Conservation (phyloP, 2,888 invertebrate species). For the Endomychus coccineus region DNA sequence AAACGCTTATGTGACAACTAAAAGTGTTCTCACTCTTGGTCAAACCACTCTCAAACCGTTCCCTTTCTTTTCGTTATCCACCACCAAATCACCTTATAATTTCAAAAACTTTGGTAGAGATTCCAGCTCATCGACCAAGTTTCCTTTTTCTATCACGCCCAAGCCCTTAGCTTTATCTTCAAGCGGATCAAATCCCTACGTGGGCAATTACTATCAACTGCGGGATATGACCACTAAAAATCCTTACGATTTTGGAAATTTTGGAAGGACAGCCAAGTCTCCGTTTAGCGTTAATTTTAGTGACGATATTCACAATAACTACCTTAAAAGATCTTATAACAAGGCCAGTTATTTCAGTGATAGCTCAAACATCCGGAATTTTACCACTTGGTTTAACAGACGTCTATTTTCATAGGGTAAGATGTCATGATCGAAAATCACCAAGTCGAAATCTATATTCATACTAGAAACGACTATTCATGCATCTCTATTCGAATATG, state of each 20-base stretch:
- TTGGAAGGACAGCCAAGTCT: constrained; percentile 33
- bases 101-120: constrained; percentile 31
- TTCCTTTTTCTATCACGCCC: constrained; percentile 1
- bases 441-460: too few relatives aligned
- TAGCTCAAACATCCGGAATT: constrained; percentile 35
- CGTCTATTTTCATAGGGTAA: too few relatives aligned
- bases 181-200: constrained; percentile 52
- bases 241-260: constrained; percentile 46
- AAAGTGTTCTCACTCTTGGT: constrained; percentile 3
- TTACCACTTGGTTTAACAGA: too few relatives aligned
- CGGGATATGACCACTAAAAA: constrained; percentile 50
- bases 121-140: constrained; percentile 9
- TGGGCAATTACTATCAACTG: constrained; percentile 42
- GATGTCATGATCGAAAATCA: too few relatives aligned
- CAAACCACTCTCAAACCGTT: constrained; percentile 23
- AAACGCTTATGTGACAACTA: constrained; percentile 8
- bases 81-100: constrained; percentile 37
- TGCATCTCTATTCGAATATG: too few relatives aligned
- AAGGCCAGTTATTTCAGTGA: constrained; percentile 44
- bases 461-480: too few relatives aligned
- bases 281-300: constrained; percentile 29
- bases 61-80: constrained; percentile 30
- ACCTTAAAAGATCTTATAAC: constrained; percentile 44
- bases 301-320: constrained; percentile 39
- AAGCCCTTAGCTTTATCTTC: constrained; percentile 23